Percentiles rank a stretch among this genome's conserved stretches.
Evolutionary conservation across 2,113 vertebrate species (phyloP).

Genomic region (Cromileptes altivelis): DNA sequence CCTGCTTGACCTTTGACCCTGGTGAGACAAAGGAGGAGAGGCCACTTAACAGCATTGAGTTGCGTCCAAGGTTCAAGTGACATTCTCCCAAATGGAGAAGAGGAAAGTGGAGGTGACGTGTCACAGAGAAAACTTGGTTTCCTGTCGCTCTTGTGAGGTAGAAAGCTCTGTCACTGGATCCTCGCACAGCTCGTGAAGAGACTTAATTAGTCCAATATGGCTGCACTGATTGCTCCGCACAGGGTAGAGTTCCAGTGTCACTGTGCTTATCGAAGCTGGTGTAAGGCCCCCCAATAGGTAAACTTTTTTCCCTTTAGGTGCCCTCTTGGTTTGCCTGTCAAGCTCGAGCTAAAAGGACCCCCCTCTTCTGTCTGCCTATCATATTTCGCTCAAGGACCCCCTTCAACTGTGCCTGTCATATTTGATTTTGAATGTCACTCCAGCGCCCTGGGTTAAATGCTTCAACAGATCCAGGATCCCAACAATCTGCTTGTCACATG

Average conservation of each 20-base stretch:
- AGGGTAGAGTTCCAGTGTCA: slow-evolving; percentile 14
- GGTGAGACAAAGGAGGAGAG: not conserved
- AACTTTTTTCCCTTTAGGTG: not conserved
- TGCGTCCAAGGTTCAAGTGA: slow-evolving; percentile 6
- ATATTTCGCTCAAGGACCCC: slow-evolving; percentile 27
- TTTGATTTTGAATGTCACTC: slow-evolving; percentile 53
- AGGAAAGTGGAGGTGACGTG: slow-evolving; percentile 14
- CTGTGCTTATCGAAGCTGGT: slow-evolving; percentile 21
- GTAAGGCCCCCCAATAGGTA: not conserved
- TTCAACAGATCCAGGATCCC: slow-evolving; percentile 8
- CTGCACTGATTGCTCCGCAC: slow-evolving; percentile 53
- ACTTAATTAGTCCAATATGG: slow-evolving; percentile 68
- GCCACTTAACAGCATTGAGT: slow-evolving; percentile 1
- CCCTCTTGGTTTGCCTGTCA: slow-evolving; percentile 38
- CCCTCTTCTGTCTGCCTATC: slow-evolving; percentile 23
- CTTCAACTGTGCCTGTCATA: slow-evolving; percentile 40
- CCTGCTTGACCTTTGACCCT: slow-evolving; percentile 28
- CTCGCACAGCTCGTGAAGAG: slow-evolving; percentile 36
- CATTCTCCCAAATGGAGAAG: not conserved
- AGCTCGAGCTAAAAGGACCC: slow-evolving; percentile 14
- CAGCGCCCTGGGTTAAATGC: slow-evolving; percentile 46
- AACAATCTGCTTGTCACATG: slow-evolving; percentile 57
- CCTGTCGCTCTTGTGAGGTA: not conserved
- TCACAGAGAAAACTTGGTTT: not conserved
- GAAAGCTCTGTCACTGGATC: slow-evolving; percentile 40